Conservation (phyloP, 2,888 invertebrate species). For the Xylocampa areola region DNA sequence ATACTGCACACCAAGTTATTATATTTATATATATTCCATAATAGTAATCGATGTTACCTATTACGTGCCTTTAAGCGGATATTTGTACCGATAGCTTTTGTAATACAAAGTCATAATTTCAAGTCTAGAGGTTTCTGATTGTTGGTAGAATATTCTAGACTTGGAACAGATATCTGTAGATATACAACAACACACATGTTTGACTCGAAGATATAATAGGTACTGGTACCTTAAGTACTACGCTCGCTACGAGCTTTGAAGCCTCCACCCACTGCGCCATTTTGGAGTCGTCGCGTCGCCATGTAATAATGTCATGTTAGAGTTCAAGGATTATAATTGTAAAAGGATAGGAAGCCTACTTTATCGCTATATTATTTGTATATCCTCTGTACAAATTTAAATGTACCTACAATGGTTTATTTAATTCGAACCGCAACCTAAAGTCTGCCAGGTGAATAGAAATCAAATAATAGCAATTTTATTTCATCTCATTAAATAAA, state of each 20-base stretch:
- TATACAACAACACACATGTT: background rate
- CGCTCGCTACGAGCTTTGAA: slow-evolving; percentile 27
- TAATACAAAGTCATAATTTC: slow-evolving; percentile 8
- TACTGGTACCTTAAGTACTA: slow-evolving; percentile 17
- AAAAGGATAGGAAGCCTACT: slow-evolving; percentile 2
- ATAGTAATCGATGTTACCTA: background rate
- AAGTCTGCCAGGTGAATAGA: background rate
- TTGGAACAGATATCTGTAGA: slow-evolving; percentile 6
- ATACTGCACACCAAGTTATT: background rate
- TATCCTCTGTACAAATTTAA: background rate
- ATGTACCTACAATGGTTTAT: background rate
- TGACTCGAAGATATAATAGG: slow-evolving; percentile 7
- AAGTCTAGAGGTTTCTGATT: slow-evolving; percentile 2
- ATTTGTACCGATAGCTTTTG: slow-evolving; percentile 18
- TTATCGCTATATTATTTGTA: background rate
- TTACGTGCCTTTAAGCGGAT: slow-evolving; percentile 2
- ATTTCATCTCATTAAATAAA: too few species aligned
- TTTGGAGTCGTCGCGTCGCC: slow-evolving; percentile 6
- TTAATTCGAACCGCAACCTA: background rate
- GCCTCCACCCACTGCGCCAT: background rate
- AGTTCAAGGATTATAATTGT: slow-evolving; percentile 20
- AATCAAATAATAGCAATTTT: too few species aligned
- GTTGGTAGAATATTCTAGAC: slow-evolving; percentile 11
- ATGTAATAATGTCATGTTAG: slow-evolving; percentile 6
- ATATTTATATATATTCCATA: too few species aligned